Percentiles rank a stretch among this genome's conserved stretches.
phyloP scores from a whole-genome alignment of 2,888 invertebrate species.

The Agonopterix subpropinquella region DNA sequence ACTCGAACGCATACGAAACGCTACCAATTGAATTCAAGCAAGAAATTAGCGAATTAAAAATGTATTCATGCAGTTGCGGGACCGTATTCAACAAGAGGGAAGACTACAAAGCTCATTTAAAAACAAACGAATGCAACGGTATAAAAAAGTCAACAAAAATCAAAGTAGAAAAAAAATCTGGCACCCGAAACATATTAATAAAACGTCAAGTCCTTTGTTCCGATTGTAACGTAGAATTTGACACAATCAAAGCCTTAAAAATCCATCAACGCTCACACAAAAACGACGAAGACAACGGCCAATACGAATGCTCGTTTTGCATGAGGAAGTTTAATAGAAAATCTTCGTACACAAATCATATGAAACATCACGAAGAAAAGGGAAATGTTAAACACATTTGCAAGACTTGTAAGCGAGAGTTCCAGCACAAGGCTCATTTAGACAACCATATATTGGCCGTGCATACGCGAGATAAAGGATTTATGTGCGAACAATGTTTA shows the following conservation, averaged over 20 bases:
- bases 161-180: constrained; percentile 12
- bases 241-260: constrained; percentile 18
- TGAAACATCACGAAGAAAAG: constrained; percentile 43
- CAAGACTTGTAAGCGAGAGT: constrained; percentile 62
- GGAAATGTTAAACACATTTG: constrained; percentile 40
- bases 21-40: constrained; percentile 11
- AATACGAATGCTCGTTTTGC: constrained; percentile 47
- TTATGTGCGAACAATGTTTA: constrained; percentile 61
- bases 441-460: constrained; percentile 66
- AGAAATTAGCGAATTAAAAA: constrained; percentile 4
- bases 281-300: constrained; percentile 7
- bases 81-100: constrained; percentile 15
- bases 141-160: constrained; percentile 10
- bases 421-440: constrained; percentile 71
- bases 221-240: constrained; percentile 24
- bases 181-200: constrained; percentile 6
- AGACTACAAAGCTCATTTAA: constrained; percentile 21
- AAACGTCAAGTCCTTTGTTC: constrained; percentile 17
- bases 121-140: constrained; percentile 19
- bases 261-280: constrained; percentile 21
- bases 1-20: constrained; percentile 10
- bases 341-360: constrained; percentile 39
- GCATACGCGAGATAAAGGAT: constrained; percentile 60
- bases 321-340: constrained; percentile 51
- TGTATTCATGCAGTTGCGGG: constrained; percentile 18